Base-by-base conservation (phyloP, 92 coral and sea anemone species). In the Paramuricea clavata region DNA sequence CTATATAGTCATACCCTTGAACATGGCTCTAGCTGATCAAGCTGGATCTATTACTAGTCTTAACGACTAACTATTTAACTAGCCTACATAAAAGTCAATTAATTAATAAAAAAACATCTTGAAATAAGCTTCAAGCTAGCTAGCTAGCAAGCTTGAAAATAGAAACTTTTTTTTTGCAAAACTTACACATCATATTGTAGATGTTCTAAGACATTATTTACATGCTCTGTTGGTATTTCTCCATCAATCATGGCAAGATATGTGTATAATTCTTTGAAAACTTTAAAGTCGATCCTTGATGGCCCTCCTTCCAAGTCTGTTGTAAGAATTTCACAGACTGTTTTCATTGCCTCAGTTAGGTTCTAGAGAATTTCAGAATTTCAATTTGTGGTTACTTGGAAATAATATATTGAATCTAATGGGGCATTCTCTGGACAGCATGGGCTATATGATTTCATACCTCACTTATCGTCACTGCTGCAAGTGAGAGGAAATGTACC, bases 161-260 rank as follows among this genome's bases (percentile, higher is more conserved):
- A 2, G 23, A 26, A 33, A 77, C 23, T 10, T 13, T 26, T 26
- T 34, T 16, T 21, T n/a, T n/a, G n/a, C n/a, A n/a, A 15, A 23
- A 93, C 99, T 96, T 75, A 96, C 99, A 96, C 97, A 87, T 96
- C 99, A 90, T 96, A 94, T 69, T 73, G 93, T 32, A 96, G 91
- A 81, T 96, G 99, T 42, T 96, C 95, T 64, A 94, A 88, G 68
- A 96, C 99, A 44, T 95, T 85, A 69, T 94, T 93, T 5, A 96
- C 97, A 81, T 96, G 99, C 83, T 96, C 99, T 41, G 90, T 93
- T 21, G 99, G 95, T 31, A 96, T 96, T 74, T 96, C 98, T 28
- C 99, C 99, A 86, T 96, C 99, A 68, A 93, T 88, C 72, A 90
- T 93, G 22, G 99, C 99, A 60, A 96, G 94, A 80, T 93, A 96